Conservation (phyloP, 2,888 invertebrate species). For the Drosophila conformis region DNA sequence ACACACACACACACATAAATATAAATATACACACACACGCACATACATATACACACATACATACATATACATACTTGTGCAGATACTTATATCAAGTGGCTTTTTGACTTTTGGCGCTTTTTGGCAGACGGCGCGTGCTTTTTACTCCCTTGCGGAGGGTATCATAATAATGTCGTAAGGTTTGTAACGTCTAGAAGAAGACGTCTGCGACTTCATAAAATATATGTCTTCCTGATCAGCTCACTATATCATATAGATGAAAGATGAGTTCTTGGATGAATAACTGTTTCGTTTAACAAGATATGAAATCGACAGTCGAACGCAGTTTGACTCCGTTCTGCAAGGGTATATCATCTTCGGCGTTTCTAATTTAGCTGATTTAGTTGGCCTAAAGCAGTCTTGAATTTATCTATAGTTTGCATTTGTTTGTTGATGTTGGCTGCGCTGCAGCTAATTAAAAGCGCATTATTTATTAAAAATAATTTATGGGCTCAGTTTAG, state of each 20-base stretch:
- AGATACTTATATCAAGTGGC: conserved; percentile 21
- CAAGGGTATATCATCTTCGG: not conserved
- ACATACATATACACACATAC: not conserved
- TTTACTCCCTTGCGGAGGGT: not conserved
- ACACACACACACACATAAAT: not conserved
- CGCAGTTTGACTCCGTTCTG: not conserved
- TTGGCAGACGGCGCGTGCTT: conserved; percentile 16
- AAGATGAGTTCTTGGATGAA: not conserved
- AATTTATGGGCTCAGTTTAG: conserved; percentile 62
- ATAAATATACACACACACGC: not conserved
- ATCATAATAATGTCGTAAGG: not conserved
- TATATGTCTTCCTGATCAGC: not conserved
- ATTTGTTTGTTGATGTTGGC: conserved; percentile 15
- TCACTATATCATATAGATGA: not conserved
- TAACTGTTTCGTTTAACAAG: not conserved
- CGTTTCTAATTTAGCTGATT: not conserved
- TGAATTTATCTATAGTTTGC: conserved; percentile 31
- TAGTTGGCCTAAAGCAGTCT: conserved; percentile 6
- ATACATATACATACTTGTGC: not conserved
- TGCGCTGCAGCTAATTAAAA: conserved; percentile 74
- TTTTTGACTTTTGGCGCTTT: conserved; percentile 38
- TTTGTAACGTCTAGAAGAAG: not conserved
- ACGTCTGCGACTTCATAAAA: not conserved
- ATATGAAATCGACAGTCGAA: not conserved
- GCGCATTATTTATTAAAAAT: conserved; percentile 71